A percentile compares a stretch with the other conserved stretches of the same genome.
These are phyloP conservation scores for Macrotrachela quadricornifera DNA, from an alignment of 1,140 invertebrate genomes.

Conservation along the genomic window DNA sequence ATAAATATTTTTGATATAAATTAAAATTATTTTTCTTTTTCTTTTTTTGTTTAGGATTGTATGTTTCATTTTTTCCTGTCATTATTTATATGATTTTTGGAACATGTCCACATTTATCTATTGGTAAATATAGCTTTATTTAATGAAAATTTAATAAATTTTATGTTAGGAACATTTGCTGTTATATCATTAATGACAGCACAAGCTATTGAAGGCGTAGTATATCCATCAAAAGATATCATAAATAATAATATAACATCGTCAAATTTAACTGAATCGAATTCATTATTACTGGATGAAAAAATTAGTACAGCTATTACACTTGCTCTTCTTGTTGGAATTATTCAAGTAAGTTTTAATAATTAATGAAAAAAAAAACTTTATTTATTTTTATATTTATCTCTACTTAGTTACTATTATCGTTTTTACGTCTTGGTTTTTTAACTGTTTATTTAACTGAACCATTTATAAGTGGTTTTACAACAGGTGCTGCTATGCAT, in stretches of 20 bases:
- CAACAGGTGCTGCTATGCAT: constrained; percentile 3
- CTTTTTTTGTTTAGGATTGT: constrained; percentile 35
- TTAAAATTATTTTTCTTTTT: too few species aligned
- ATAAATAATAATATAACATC: too few species aligned
- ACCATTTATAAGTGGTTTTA: constrained; percentile 5
- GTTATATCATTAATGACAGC: constrained; percentile 56
- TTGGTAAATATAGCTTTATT: constrained; percentile 37
- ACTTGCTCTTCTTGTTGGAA: not conserved
- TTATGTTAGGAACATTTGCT: constrained; percentile 50
- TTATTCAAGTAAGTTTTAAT: not conserved
- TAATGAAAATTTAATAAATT: constrained; percentile 5
- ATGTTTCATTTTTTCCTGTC: constrained; percentile 80
- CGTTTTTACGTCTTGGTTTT: constrained; percentile 2
- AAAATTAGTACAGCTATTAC: constrained; percentile 1
- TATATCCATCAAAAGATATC: not conserved
- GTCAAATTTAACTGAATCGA: too few species aligned
- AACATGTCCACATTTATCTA: constrained; percentile 69
- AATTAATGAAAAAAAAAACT: not conserved
- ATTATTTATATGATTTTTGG: constrained; percentile 69
- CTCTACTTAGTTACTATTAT: constrained; percentile 18
- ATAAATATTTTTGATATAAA: too few species aligned
- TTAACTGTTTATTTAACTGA: constrained; percentile 7
- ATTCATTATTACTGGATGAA: not conserved
- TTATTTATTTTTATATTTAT: too few species aligned
- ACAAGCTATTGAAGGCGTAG: not conserved